Conservation (phyloP, 2,113 vertebrate genomes). For the Ginglymostoma cirratum region DNA sequence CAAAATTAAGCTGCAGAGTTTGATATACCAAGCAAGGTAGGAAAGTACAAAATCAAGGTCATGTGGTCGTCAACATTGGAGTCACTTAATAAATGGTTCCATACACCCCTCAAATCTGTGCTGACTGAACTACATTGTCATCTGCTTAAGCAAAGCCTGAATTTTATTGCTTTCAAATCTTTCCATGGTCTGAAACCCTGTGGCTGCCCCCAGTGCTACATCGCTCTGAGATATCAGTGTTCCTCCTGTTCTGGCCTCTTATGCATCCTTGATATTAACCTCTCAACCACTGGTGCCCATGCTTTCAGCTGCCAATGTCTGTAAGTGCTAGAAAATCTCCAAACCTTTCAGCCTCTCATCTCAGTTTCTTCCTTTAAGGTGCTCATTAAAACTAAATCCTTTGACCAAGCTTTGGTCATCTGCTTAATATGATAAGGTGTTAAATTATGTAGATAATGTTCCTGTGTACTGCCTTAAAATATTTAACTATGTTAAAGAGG, state of each 20-base stretch:
- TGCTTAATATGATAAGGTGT: too few relatives aligned
- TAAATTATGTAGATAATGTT: too few relatives aligned
- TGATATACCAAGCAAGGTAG: not conserved
- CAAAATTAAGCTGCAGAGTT: not conserved
- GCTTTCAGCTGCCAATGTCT: not conserved
- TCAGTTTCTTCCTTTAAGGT: not conserved
- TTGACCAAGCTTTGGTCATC: too few relatives aligned
- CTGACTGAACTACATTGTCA: not conserved
- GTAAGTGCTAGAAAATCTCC: not conserved
- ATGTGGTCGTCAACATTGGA: not conserved
- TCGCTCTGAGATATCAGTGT: not conserved
- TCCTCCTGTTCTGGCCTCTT: not conserved
- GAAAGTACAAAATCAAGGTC: not conserved
- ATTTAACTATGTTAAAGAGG: too few relatives aligned
- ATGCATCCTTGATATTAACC: not conserved
- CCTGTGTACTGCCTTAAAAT: too few relatives aligned
- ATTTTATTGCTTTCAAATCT: not conserved
- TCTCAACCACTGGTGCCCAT: not conserved
- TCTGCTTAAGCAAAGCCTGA: not conserved
- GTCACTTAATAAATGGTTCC: not conserved
- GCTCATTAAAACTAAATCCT: not conserved
- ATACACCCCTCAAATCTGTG: not conserved
- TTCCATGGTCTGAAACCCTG: not conserved
- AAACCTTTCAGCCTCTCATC: not conserved
- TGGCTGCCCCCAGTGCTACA: not conserved